These are phyloP conservation scores for Pseudoatta argentina DNA, from an alignment of 1,140 invertebrate species.

Conservation along the genomic window DNA sequence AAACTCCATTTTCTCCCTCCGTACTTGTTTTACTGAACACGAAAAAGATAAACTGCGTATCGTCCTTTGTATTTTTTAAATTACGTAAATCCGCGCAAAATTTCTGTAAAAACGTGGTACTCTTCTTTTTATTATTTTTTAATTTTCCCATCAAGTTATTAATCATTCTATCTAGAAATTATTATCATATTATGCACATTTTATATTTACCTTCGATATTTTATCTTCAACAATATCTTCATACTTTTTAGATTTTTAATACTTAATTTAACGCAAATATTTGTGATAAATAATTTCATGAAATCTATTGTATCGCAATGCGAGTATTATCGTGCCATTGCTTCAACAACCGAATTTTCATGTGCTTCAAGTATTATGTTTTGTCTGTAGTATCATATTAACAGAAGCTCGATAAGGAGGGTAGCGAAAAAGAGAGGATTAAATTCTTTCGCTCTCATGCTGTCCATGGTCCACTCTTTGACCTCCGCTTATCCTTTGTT, in stretches of 20 bases:
- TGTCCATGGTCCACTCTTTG: slow-evolving; percentile 38
- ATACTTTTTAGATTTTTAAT: not conserved
- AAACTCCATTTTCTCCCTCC: slow-evolving; percentile 38
- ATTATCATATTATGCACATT: not conserved
- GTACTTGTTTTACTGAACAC: slow-evolving; percentile 7
- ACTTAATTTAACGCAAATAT: not conserved
- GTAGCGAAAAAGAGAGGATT: slow-evolving; percentile 22
- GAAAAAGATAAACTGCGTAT: not conserved
- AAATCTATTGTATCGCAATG: slow-evolving; percentile 17
- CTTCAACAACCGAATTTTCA: not conserved
- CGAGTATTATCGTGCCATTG: not conserved
- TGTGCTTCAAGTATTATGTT: not conserved
- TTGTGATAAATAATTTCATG: not conserved
- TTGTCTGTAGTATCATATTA: slow-evolving; percentile 36
- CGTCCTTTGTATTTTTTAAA: slow-evolving; percentile 18
- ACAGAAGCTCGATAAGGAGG: slow-evolving; percentile 1
- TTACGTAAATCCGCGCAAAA: not conserved
- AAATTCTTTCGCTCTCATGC: slow-evolving; percentile 47
- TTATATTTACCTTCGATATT: not conserved
- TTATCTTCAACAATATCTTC: not conserved
- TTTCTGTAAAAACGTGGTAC: not conserved
- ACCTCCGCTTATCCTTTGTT: slow-evolving; percentile 31
- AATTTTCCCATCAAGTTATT: not conserved
- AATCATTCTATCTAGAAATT: not conserved
- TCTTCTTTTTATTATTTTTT: not conserved